Evolutionary conservation across 2,888 invertebrate species (phyloP).

Genomic region (Steromphala cineraria): DNA sequence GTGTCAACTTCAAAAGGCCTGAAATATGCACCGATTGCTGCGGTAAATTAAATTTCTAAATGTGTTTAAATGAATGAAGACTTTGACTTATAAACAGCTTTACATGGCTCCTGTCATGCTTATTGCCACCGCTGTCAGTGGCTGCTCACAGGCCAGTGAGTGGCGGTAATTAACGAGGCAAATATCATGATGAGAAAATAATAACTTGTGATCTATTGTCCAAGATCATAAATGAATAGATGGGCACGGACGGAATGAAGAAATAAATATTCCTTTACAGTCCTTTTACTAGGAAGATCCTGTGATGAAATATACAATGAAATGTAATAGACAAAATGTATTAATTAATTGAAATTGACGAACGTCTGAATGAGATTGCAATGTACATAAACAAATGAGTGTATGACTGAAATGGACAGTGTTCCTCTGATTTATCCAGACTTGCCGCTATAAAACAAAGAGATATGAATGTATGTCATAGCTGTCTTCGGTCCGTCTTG

Average conservation of each 20-base stretch:
- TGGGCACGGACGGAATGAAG: not conserved
- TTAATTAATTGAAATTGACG: constrained; percentile 3
- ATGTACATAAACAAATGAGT: constrained; percentile 3
- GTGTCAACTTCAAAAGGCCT: constrained; percentile 11
- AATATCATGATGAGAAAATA: constrained; percentile 18
- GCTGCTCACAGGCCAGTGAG: not conserved
- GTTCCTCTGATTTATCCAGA: not conserved
- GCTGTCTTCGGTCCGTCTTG: constrained; percentile 9
- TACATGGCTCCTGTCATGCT: constrained; percentile 1
- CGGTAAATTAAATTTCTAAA: constrained; percentile 18
- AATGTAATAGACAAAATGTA: constrained; percentile 9
- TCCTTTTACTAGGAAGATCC: not conserved
- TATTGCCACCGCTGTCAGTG: constrained; percentile 18
- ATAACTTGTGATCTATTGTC: constrained; percentile 17
- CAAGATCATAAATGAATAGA: constrained; percentile 14
- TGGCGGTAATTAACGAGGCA: constrained; percentile 10
- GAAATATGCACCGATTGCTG: constrained; percentile 15
- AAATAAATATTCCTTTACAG: constrained; percentile 4
- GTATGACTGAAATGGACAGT: not conserved
- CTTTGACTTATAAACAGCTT: constrained; percentile 17
- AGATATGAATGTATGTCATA: constrained; percentile 16
- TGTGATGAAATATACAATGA: not conserved
- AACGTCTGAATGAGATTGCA: not conserved
- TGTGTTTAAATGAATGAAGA: constrained; percentile 14
- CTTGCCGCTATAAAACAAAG: not conserved